These are phyloP conservation scores for Caranx ignobilis DNA, from an alignment of 2,113 vertebrate genomes.

Conservation along the genomic window DNA sequence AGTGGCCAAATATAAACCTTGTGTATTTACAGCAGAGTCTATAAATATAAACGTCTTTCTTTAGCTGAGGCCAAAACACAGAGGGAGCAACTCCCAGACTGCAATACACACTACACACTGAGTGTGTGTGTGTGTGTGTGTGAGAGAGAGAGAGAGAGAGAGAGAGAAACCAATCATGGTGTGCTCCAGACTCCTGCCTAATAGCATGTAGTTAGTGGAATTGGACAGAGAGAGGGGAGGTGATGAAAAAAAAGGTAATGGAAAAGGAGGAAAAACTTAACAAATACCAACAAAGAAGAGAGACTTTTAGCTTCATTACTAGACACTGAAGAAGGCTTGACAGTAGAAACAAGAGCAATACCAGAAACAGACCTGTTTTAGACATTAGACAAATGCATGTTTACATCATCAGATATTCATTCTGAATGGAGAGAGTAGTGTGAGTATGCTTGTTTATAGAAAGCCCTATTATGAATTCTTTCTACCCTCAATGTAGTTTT, in stretches of 20 bases:
- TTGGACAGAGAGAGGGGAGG: constrained; percentile 12
- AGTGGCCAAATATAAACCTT: constrained; percentile 72
- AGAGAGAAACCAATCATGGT: constrained; percentile 5
- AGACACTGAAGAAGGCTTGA: not conserved
- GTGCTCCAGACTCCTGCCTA: constrained; percentile 28
- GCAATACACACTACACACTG: not conserved
- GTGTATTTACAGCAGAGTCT: constrained; percentile 73
- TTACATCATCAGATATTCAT: no score
- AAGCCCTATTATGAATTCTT: no score
- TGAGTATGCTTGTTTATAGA: no score
- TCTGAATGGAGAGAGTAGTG: no score
- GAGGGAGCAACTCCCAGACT: constrained; percentile 57
- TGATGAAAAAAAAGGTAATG: constrained; percentile 7
- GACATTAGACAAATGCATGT: no score
- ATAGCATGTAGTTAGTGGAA: constrained; percentile 42
- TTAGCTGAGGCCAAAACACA: constrained; percentile 65
- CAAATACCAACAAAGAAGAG: not conserved
- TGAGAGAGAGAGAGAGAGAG: not conserved
- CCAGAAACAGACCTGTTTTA: no score
- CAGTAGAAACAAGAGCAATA: not conserved
- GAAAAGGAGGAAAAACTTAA: not conserved
- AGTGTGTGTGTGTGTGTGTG: constrained; percentile 39
- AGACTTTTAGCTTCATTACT: not conserved
- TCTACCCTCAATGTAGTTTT: no score
- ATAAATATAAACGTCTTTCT: constrained; percentile 76